Evolutionary conservation across 2,888 invertebrate genomes (phyloP), one percentile per base, ranked within the genome.

Genomic region (Callimorpha dominula): DNA sequence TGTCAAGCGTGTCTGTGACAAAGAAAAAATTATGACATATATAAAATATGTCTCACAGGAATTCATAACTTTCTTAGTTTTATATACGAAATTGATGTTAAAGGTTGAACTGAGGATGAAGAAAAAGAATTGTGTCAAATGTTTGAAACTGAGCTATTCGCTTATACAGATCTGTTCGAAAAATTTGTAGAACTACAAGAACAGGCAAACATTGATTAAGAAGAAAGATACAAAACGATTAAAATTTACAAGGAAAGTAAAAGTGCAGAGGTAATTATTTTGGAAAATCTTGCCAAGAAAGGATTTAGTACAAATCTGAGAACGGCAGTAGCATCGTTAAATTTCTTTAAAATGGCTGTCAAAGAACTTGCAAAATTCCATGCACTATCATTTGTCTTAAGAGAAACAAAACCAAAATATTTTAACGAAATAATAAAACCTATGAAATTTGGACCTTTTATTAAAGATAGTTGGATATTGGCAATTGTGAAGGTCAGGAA

Each of bases 131-230:
- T 85, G 0, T 80, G 89, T 42, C 72, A 82, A 8, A 72, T 86
- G 40, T 92, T 87, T 68, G 73, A 69, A 62, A 85, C 73, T 68
- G 90, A 92, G 81, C 31, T 83, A 1, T 89, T 87, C 67, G 72
- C 84, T 14, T 93, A 93, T 70, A 87, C 80, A 20, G 88, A 92
- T 72, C 77, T 93, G 0, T 74, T 74, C 0, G 83, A 86, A 52
- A 62, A 90, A 40, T 91, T 88, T 42, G 75, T 81, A 8, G 82
- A 87, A 60, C 40, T 93, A 3, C 90, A 93, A 86, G 81, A 85
- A 8, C 81, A 88, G 68, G 87, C 85, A 0, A 74, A 84, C 0
- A 75, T 94, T 14, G 90, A 92, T 0, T 6, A 40, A 0, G 70
- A 83, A 14, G 86, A 91, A 71, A 87, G 86, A 81, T 91, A 83